These are phyloP conservation scores for Sarcophaga variegata DNA, from an alignment of 2,888 invertebrate species.

Conservation along the genomic window DNA sequence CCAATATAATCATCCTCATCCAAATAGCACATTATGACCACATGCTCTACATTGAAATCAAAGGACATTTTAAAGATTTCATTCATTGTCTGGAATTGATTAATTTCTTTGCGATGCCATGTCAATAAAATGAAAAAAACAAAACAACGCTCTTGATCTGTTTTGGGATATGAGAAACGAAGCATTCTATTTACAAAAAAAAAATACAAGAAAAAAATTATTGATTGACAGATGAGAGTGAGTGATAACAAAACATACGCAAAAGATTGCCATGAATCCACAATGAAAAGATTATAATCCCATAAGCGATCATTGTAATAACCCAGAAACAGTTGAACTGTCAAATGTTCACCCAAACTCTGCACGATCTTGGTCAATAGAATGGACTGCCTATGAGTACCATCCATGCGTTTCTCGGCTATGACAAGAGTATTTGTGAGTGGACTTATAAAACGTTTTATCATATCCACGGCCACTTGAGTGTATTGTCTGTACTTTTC, in stretches of 20 bases:
- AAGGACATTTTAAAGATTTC: conserved; percentile 72
- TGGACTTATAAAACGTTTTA: conserved; percentile 71
- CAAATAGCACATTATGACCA: conserved; percentile 72
- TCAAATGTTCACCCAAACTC: conserved; percentile 64
- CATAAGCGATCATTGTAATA: conserved; percentile 68
- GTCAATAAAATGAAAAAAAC: conserved; percentile 75
- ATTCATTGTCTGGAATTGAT: not conserved
- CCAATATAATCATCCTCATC: conserved; percentile 20
- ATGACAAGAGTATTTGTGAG: conserved; percentile 72
- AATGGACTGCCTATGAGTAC: conserved; percentile 63
- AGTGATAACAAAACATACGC: conserved; percentile 69
- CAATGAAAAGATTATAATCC: conserved; percentile 75
- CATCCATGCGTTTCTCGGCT: conserved; percentile 68
- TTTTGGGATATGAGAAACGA: conserved; percentile 66
- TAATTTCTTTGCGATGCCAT: not conserved
- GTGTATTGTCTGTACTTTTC: conserved; percentile 31
- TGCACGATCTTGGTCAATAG: conserved; percentile 71
- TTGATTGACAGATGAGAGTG: not conserved
- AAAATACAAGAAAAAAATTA: conserved; percentile 4
- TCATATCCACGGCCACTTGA: conserved; percentile 70
- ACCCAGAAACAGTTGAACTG: conserved; percentile 72
- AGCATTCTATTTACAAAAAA: conserved; percentile 67
- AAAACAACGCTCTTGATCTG: conserved; percentile 72
- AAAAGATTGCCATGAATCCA: conserved; percentile 73
- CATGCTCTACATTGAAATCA: conserved; percentile 73